phyloP scores from a whole-genome alignment of 2,113 vertebrate species.

The Elephas maximus region DNA sequence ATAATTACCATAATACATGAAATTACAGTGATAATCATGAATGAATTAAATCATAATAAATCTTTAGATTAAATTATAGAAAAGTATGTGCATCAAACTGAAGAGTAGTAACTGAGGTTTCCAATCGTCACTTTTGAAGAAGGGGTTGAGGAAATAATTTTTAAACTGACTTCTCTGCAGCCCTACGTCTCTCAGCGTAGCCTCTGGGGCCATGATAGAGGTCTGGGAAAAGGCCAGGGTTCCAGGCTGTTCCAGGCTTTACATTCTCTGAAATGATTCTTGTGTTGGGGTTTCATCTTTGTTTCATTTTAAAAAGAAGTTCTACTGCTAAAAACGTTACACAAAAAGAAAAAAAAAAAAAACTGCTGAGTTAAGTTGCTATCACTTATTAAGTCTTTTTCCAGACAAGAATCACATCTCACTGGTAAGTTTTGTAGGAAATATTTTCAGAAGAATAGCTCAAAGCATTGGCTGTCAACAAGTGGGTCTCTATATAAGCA shows the following conservation, averaged over 20 bases:
- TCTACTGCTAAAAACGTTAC: background rate
- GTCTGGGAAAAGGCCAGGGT: background rate
- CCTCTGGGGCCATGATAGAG: background rate
- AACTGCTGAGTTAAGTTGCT: background rate
- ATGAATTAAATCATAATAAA: background rate
- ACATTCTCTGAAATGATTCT: background rate
- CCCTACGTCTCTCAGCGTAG: background rate
- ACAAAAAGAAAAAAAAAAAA: background rate
- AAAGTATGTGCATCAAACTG: conserved; percentile 21
- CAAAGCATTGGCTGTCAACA: background rate
- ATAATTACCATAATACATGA: background rate
- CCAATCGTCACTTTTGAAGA: background rate
- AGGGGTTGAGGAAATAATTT: background rate
- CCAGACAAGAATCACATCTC: background rate
- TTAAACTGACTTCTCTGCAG: background rate
- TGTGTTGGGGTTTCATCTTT: background rate
- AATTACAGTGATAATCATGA: background rate
- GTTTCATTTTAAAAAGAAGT: conserved; percentile 6
- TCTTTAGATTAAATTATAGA: background rate
- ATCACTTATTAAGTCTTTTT: background rate
- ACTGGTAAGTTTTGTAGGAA: background rate
- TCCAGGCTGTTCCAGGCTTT: background rate
- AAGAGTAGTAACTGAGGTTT: background rate
- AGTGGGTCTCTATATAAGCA: background rate
- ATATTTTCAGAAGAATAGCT: background rate